Evolutionary conservation across 2,888 invertebrate genomes (phyloP).

Genomic region (Chaetogeoica ovagalla): DNA sequence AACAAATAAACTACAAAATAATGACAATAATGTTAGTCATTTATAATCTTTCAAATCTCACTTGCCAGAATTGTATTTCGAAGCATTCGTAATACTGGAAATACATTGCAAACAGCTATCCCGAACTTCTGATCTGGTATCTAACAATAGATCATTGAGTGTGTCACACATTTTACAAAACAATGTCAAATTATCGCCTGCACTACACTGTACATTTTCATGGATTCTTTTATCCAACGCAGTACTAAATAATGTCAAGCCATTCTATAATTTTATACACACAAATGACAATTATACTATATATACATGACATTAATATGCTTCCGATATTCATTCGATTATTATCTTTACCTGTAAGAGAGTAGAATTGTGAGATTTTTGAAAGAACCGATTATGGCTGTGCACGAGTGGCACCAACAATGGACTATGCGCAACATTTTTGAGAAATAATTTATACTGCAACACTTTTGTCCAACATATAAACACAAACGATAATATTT

Average conservation of each 20-base stretch:
- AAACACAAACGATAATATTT: constrained; percentile 26
- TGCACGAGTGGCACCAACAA: constrained; percentile 15
- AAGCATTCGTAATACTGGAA: background rate
- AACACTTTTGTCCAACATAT: constrained; percentile 35
- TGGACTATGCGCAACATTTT: background rate
- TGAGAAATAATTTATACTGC: background rate
- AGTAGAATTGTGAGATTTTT: constrained; percentile 1
- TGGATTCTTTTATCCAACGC: constrained; percentile 10
- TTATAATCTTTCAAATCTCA: background rate
- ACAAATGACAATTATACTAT: background rate
- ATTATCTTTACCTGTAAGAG: constrained; percentile 29
- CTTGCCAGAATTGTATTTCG: constrained; percentile 20
- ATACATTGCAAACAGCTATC: constrained; percentile 45
- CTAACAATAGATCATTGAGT: constrained; percentile 21
- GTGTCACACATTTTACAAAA: constrained; percentile 23
- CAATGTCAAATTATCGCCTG: background rate
- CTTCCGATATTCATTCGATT: background rate
- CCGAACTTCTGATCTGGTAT: constrained; percentile 42
- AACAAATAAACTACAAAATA: background rate
- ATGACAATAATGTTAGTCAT: background rate
- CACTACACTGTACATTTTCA: background rate
- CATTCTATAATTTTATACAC: background rate
- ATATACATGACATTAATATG: background rate
- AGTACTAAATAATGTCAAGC: constrained; percentile 29
- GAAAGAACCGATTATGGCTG: constrained; percentile 10